Conservation (phyloP, 2,113 vertebrate genomes). For the Chrysochloris asiatica region DNA sequence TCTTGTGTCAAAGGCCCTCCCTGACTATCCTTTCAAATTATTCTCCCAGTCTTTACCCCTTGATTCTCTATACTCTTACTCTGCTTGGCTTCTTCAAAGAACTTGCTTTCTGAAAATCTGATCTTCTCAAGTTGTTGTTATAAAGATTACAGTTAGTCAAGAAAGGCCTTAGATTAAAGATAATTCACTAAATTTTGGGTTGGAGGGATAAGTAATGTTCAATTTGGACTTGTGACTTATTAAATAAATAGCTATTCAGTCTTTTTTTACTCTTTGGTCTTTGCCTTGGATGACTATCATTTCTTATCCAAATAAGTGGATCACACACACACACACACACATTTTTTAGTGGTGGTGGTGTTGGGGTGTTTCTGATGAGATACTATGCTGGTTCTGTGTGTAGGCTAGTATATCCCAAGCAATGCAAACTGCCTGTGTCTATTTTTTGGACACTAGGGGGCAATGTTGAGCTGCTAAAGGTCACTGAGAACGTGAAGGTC, state of each 20-base stretch:
- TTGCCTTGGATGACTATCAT: background rate
- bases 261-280: background rate
- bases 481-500: background rate
- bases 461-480: constrained; percentile 62
- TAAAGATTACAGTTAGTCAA: background rate
- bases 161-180: background rate
- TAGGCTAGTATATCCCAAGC: rapidly evolving
- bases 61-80: background rate
- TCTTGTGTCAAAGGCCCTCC: background rate
- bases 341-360: background rate
- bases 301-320: background rate
- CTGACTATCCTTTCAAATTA: background rate
- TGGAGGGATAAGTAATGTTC: background rate
- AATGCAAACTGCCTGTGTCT: background rate
- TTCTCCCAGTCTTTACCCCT: background rate
- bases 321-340: no score
- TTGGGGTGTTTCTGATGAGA: background rate
- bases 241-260: background rate
- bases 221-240: background rate
- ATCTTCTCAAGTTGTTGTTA: background rate
- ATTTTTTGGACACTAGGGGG: constrained; percentile 79
- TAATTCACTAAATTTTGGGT: background rate
- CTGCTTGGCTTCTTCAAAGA: background rate
- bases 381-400: background rate
- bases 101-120: background rate